Percentiles rank a stretch among this genome's conserved stretches.
Conservation (phyloP, 1,140 invertebrate species). For the Bombus terrestris region DNA sequence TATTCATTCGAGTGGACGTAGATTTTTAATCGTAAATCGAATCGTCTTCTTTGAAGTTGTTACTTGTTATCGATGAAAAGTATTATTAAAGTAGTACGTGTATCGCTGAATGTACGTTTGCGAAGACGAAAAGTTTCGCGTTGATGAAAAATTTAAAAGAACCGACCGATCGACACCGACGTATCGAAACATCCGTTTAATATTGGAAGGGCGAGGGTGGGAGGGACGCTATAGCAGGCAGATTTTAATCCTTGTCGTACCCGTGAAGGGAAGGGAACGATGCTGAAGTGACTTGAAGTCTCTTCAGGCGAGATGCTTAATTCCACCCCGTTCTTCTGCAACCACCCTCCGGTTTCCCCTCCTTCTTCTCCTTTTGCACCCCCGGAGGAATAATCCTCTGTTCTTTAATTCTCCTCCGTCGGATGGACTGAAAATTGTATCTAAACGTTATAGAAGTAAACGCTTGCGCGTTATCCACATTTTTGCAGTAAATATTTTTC, state of each 20-base stretch:
- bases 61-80: no score
- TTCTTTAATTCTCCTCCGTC: slow-evolving; percentile 74
- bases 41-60: not conserved
- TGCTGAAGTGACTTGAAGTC: slow-evolving; percentile 82
- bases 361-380: slow-evolving; percentile 45
- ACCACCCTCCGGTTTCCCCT: slow-evolving; percentile 63
- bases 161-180: slow-evolving; percentile 62
- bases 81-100: no score
- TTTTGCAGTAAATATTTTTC: not conserved
- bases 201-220: slow-evolving; percentile 66
- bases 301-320: slow-evolving; percentile 83
- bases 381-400: slow-evolving; percentile 75
- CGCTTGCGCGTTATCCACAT: not conserved
- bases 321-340: slow-evolving; percentile 76
- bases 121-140: not conserved
- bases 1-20: not conserved
- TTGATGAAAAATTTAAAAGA: slow-evolving; percentile 36
- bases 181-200: slow-evolving; percentile 79
- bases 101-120: not conserved
- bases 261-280: slow-evolving; percentile 71
- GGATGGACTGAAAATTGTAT: slow-evolving; percentile 66
- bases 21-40: not conserved
- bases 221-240: slow-evolving; percentile 71
- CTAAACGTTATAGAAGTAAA: slow-evolving; percentile 47
- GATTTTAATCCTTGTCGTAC: slow-evolving; percentile 83